Conservation (phyloP, 2,797 vertebrate genomes). For the Enteromius trimaculatus region DNA sequence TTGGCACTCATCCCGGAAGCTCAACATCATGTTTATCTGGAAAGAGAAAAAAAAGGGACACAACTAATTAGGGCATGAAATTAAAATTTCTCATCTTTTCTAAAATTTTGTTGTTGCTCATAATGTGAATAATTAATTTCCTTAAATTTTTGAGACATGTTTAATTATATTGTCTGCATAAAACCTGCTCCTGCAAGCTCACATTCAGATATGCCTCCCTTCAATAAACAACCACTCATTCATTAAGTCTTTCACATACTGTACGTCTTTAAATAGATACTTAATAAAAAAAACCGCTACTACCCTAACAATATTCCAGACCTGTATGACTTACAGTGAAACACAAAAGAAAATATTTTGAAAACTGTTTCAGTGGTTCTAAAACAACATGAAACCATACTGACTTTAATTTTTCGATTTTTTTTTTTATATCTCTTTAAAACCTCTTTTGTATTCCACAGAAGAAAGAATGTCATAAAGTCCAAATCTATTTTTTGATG, state of each 20-base stretch:
- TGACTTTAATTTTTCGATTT: background rate
- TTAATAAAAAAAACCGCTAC: background rate
- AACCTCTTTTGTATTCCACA: background rate
- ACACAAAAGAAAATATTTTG: background rate
- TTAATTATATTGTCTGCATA: too few species aligned
- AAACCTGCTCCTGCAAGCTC: too few species aligned
- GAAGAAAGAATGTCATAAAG: background rate
- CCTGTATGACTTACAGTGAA: background rate
- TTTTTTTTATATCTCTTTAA: too few species aligned
- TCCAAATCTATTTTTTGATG: background rate
- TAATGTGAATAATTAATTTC: background rate
- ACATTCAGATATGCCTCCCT: too few species aligned
- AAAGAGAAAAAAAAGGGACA: background rate
- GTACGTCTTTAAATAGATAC: background rate
- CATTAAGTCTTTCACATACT: too few species aligned
- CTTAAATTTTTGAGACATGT: too few species aligned
- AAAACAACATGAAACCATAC: background rate
- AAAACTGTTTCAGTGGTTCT: background rate
- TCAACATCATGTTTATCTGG: conserved; percentile 94
- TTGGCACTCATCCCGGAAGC: conserved; percentile 86
- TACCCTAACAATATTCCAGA: background rate
- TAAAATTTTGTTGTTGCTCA: background rate
- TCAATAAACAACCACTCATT: too few species aligned
- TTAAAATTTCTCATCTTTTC: background rate
- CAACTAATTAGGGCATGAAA: background rate